Conservation (phyloP, 2,113 vertebrate genomes). For the Pholis gunnellus region DNA sequence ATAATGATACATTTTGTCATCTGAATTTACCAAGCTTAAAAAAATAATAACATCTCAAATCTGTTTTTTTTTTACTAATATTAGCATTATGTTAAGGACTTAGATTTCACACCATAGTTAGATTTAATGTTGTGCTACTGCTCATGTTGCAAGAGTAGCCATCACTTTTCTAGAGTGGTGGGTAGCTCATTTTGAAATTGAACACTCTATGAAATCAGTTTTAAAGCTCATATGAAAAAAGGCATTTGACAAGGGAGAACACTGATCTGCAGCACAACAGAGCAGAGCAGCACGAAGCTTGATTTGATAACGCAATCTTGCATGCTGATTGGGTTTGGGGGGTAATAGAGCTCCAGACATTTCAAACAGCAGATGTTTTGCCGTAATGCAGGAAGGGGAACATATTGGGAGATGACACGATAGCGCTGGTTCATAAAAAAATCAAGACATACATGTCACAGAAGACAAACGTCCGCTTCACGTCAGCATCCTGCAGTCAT, state of each 20-base stretch:
- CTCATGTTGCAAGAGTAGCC: slow-evolving; percentile 40
- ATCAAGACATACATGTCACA: slow-evolving; percentile 8
- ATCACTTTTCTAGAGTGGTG: slow-evolving; percentile 34
- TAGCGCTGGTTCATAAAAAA: slow-evolving; percentile 40
- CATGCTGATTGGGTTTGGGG: slow-evolving; percentile 77
- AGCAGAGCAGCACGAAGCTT: slow-evolving; percentile 55
- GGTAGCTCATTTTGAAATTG: slow-evolving; percentile 61
- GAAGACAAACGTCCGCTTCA: slow-evolving; percentile 59
- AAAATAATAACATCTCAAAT: slow-evolving; percentile 40
- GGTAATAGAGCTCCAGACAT: slow-evolving; percentile 68
- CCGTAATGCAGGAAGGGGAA: slow-evolving; percentile 66
- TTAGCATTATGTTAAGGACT: too few species aligned
- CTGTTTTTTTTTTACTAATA: slow-evolving; percentile 1
- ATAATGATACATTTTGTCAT: slow-evolving; percentile 47
- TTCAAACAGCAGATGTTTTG: slow-evolving; percentile 78
- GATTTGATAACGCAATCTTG: slow-evolving; percentile 76
- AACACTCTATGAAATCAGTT: slow-evolving; percentile 70
- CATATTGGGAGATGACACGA: slow-evolving; percentile 65
- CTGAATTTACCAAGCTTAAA: slow-evolving; percentile 31
- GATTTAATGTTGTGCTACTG: slow-evolving; percentile 10
- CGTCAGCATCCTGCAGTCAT: slow-evolving; percentile 35
- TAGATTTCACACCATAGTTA: slow-evolving; percentile 22
- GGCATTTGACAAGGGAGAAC: slow-evolving; percentile 64
- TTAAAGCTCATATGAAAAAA: slow-evolving; percentile 55
- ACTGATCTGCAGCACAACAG: slow-evolving; percentile 47